Base-by-base conservation (phyloP, 1,140 invertebrate genomes). In the Procambarus virginalis region DNA sequence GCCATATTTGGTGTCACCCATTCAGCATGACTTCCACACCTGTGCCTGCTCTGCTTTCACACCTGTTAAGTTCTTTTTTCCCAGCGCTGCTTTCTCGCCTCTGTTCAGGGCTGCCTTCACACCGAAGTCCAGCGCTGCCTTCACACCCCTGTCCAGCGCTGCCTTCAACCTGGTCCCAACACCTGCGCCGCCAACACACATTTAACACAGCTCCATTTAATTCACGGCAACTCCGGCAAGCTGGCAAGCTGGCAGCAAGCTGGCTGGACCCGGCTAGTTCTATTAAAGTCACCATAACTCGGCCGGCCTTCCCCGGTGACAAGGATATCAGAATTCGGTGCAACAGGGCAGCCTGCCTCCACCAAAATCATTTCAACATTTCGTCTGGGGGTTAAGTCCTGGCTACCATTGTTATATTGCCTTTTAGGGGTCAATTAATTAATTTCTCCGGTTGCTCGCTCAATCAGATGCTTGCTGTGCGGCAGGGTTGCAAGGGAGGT, bases 211-310 rank as follows among this genome's bases (percentile, higher is more conserved):
- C 64, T 68, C 64, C 64, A 68, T 68, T 68, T 68, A 68, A 68
- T 68, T 68, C 64, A 17, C 20, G 12, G 64, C 64, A 68, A 68
- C 64, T 68, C 64, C 12, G 64, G 64, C 64, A 68, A 17, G 34
- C 34, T 4, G 17, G 64, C 64, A 68, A 17, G 12, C 12, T 68
- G 64, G 64, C 17, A 68, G 12, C 3, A 68, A 4, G 3, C 17
- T 3, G 12, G 64, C 64, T 17, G 64, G 64, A 68, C 64, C 10
- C 64, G 64, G 64, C 64, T 20, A 68, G 64, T 68, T 68, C 64
- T 68, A 68, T 68, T 68, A 68, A 68, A 68, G 64, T 68, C 64
- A 68, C 64, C 64, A 68, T 68, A 68, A 68, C 64, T 68, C 64
- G 64, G 64, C 12, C 64, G 17, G 64, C 64, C 64, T 68, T 17